Conservation (phyloP, 2,797 vertebrate genomes). For the Nasua narica region DNA sequence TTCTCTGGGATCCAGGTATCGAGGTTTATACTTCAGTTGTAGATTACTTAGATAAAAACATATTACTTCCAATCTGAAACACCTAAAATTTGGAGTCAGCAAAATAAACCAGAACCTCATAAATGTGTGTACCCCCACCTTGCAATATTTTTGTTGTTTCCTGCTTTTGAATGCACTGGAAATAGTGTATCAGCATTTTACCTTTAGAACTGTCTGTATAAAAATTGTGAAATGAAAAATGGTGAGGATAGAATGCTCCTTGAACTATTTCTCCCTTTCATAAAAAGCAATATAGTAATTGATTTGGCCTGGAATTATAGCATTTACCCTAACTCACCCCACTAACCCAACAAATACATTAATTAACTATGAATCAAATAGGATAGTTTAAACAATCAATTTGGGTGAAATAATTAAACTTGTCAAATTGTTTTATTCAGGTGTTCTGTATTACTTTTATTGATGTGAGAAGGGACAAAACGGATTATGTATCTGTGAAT, state of each 20-base stretch:
- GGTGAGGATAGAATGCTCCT: background rate
- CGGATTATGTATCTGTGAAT: background rate
- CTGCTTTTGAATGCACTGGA: background rate
- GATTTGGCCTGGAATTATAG: background rate
- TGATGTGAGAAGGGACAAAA: background rate
- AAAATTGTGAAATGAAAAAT: slow-evolving; percentile 35
- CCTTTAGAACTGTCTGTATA: background rate
- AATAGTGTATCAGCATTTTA: slow-evolving; percentile 16
- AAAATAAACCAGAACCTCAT: background rate
- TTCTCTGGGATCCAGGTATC: background rate
- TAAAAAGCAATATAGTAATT: slow-evolving; percentile 41
- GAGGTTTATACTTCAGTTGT: background rate
- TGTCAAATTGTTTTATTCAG: background rate
- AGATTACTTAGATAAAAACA: background rate
- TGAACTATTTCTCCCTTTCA: slow-evolving; percentile 11
- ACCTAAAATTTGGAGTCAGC: slow-evolving; percentile 11
- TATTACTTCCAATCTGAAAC: background rate
- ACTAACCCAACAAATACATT: background rate
- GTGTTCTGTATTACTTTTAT: background rate
- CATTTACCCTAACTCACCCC: background rate
- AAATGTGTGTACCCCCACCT: background rate
- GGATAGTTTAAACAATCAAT: background rate
- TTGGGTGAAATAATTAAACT: slow-evolving; percentile 4
- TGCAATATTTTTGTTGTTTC: background rate
- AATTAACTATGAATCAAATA: slow-evolving; percentile 11